Evolutionary conservation across 2,888 invertebrate genomes (phyloP), one percentile per base, ranked within the genome.

Genomic region (Mystacides longicornis): DNA sequence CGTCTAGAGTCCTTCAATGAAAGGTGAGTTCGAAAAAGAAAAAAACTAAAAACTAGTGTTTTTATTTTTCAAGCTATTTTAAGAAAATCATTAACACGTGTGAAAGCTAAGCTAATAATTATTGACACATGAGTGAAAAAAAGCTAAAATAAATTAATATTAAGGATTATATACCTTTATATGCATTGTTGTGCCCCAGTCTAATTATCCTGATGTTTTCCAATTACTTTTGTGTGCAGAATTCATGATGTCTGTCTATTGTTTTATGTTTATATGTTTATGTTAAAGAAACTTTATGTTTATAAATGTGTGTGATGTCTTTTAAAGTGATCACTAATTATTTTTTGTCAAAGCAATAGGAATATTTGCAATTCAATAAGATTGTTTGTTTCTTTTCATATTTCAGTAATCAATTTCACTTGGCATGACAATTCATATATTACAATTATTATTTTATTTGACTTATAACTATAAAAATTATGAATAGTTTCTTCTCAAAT

Each of bases 1-100:
- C 89, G 93, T 64, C 86, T 90, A 69, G 92, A 93, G 69, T 93
- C 92, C 27, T 98, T 98, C 77, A 96, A 97, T 75, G 95, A 95
- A 79, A 96, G 94, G 97, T 97, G 83, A 80, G 85, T 71, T 63
- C 14, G 20, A 22, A 14, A 16, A 47, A 45, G 22, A 19, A 23
- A 43, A 45, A 42, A 49, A 47, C 55, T 53, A 53, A 55, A 46
- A 52, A 20, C 22, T 60, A n/a, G n/a, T n/a, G n/a, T n/a, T n/a
- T n/a, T n/a, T n/a, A n/a, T n/a, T n/a, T n/a, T n/a, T n/a, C n/a
- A n/a, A n/a, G n/a, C n/a, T n/a, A n/a, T n/a, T n/a, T n/a, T n/a
- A n/a, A n/a, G n/a, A 14, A 37, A 37, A 16, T 27, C 7, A 42
- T 37, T 31, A 52, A 49, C 58, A 56, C 50, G 58, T 58, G 58